Conservation (phyloP, 2,888 invertebrate species). For the Drosophila tanythrix region DNA sequence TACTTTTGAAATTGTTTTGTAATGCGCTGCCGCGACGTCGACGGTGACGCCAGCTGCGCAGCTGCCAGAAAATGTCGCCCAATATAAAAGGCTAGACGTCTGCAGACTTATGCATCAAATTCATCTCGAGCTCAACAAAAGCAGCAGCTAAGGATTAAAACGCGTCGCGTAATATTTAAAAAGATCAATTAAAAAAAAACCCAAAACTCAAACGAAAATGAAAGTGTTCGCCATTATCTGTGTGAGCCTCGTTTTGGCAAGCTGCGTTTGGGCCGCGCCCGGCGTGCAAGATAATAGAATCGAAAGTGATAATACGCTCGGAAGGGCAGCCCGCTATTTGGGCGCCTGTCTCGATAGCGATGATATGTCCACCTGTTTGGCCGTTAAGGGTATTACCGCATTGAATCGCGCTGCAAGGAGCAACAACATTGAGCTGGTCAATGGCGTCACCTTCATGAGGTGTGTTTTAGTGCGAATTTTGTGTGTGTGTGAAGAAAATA, state of each 20-base stretch:
- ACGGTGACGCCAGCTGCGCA: constrained; percentile 38
- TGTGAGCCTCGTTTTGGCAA: constrained; percentile 78
- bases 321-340: constrained; percentile 83
- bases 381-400: constrained; percentile 87
- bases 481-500: constrained; percentile 1
- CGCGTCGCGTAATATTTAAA: constrained; percentile 45
- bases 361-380: constrained; percentile 86
- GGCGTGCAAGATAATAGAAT: constrained; percentile 84
- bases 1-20: constrained; percentile 78
- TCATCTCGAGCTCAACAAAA: constrained; percentile 82
- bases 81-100: constrained; percentile 84
- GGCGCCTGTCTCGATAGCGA: constrained; percentile 85
- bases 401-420: constrained; percentile 87
- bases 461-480: constrained; percentile 73
- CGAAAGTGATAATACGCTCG: constrained; percentile 85
- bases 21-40: constrained; percentile 59
- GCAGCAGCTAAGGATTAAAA: constrained; percentile 64
- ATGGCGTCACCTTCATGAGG: constrained; percentile 87
- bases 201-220: constrained; percentile 72
- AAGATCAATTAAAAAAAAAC: constrained; percentile 11
- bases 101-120: constrained; percentile 84
- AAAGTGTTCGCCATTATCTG: constrained; percentile 81
- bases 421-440: constrained; percentile 86
- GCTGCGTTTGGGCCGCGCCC: constrained; percentile 81
- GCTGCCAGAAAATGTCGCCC: constrained; percentile 65